Base-by-base conservation (phyloP, 1,140 invertebrate species). In the Battus philenor region DNA sequence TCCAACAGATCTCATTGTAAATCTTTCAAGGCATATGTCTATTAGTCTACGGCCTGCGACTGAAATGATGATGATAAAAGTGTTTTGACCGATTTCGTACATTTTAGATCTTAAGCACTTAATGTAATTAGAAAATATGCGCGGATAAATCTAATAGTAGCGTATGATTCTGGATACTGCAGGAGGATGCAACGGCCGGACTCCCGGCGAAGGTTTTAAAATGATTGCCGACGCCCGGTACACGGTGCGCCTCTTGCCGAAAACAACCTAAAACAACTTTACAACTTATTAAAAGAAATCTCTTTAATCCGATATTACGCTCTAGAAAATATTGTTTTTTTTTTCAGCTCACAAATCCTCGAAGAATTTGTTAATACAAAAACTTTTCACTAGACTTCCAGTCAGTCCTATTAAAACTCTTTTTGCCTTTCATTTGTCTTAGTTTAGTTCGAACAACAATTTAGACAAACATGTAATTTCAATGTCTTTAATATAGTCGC, bases 191-290 rank as follows among this genome's bases (percentile, higher is more conserved):
- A n/a, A n/a, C 61, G 61, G 67, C 50, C 67, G 49, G 67, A 76
- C 68, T 73, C 71, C 62, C 61, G 56, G 67, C 61, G 69, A 70
- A 65, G 60, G 75, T 80, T 77, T 78, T 84, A 84, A 84, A 75
- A 70, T 80, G 78, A 84, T 84, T 75, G 75, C 60, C 63, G 55
- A 54, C 60, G 60, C 53, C 66, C 61, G 55, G 55, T 66, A 52
- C n/a, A 50, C 55, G 47, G 51, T 55, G 56, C 59, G 54, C 56
- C 60, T 74, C 58, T 64, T 59, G 61, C 61, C 52, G 61, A 68
- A 64, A 68, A 59, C 62, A 52, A 62, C 66, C 63, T 56, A 60
- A 69, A 70, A 68, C 64, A 72, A 79, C 67, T 79, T 74, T 73
- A 66, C 57, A 73, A 74, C 65, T 79, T 80, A 76, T 77, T 71